Base-by-base conservation (phyloP, 2,113 vertebrate species). In the Pedetes capensis region DNA sequence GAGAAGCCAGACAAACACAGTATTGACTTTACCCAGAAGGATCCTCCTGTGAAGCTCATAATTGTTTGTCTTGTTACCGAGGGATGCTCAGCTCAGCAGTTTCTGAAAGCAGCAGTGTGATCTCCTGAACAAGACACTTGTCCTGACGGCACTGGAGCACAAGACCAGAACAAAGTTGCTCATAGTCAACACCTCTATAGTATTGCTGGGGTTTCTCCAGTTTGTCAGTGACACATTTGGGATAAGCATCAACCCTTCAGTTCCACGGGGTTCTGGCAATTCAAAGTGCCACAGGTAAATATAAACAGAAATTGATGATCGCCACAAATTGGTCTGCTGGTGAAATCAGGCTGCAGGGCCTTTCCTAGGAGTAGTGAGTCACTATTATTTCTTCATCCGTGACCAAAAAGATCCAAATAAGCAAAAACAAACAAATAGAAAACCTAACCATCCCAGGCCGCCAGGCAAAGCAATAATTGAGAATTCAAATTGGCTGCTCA, bases 191-290 rank as follows among this genome's bases (percentile, higher is more conserved):
- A 18, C 57, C 22, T 29, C 22, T 47, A 79, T 29, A 44, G 1
- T 3, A 39, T 16, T 87, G 34, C 20, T 59, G 63, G 53, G 25
- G 32, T 51, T 63, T 82, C 44, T 69, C 44, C 4, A 3, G 51
- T 69, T 76, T 91, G 68, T 95, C 66, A 55, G 61, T 85, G 63
- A 87, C 79, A 94, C 89, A 93, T 89, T 22, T 83, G 75, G 55
- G 29, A 68, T 39, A 79, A 74, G 59, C 12, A 9, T 47, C 75
- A 79, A 29, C 23, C 9, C 8, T 81, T 85, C 34, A 78, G 72
- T 79, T 94, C 44, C 44, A 18, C 0, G 3, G n/a, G 23, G 12
- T 74, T 94, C 49, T 57, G 61, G 34, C 49, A 63, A 39, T 32
- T 29, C 68, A 86, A 86, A 53, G 17, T 0, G 2, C 79, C 66